Base-by-base conservation (phyloP, 2,113 vertebrate genomes). In the Cynocephalus volans region DNA sequence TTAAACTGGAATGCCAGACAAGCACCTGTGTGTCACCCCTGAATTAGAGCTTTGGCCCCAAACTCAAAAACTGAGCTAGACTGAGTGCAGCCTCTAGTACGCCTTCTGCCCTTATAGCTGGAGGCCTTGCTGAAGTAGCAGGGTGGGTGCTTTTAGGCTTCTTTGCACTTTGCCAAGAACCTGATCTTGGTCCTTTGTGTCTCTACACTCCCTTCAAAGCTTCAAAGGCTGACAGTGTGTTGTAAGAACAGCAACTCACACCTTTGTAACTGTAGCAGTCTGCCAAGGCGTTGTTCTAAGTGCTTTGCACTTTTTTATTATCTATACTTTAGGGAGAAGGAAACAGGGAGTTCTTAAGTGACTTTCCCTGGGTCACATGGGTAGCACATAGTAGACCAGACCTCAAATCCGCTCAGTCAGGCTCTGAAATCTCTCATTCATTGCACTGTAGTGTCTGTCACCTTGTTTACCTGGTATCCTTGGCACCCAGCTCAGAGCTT, bases 371-470 rank as follows among this genome's bases (percentile, higher is more conserved):
- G 28, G 56, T 84, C n/a, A 21, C 28, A 28, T 50, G 33, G 54
- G 75, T 2, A 26, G 50, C 33, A 36, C 1, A 31, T 9, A 21
- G 1, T 24, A 26, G 67, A 45, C 28, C 10, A 17, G 58, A n/a
- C 52, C 80, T 52, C 56, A 17, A 7, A 21, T 31, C 24, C 4
- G 7, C 45, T n/a, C n/a, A 3, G 5, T 36, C 36, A 24, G 18
- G 36, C 5, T 85, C 13, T 31, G 52, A 31, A 65, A 33, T 8
- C 19, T 45, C 72, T 26, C 1, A 23, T 5, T 23, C 0, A 0
- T 6, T 60, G 28, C 3, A 0, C 6, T 26, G 23, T 6, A 1
- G 1, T 10, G 6, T 15, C 54, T 4, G 8, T 54, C 4, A 6
- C n/a, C 50, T 62, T 10, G 3, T 17, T 79, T 23, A 24, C 4